Evolutionary conservation across 2,113 vertebrate species (phyloP).

Genomic region (Pardalotus punctatus): DNA sequence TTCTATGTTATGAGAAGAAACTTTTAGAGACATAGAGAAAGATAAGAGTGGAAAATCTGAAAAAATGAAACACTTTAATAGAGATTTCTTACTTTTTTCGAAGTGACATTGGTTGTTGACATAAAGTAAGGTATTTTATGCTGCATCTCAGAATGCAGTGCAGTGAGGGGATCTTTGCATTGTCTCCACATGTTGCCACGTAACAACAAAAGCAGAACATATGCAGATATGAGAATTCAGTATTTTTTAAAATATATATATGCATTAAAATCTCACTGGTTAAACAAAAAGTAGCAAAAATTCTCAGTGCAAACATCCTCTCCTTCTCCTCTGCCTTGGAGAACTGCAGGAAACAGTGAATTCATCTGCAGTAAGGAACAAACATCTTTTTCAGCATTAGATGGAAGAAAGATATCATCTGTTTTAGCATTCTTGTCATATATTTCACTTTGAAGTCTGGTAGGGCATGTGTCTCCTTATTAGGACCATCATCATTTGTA

Average conservation of each 20-base stretch:
- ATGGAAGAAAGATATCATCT: neutral
- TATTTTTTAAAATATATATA: neutral
- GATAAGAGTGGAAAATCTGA: neutral
- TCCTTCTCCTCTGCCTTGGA: neutral
- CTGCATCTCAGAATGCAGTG: neutral
- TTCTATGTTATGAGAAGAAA: neutral
- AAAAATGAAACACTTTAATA: neutral
- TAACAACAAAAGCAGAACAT: neutral
- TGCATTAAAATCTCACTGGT: neutral
- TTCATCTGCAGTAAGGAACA: neutral
- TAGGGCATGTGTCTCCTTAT: slow-evolving; percentile 10
- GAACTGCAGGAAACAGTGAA: neutral
- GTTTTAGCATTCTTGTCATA: slow-evolving; percentile 8
- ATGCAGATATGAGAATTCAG: neutral
- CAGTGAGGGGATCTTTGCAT: neutral
- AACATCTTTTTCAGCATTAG: neutral
- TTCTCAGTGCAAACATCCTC: neutral
- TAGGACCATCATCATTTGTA: slow-evolving; percentile 47
- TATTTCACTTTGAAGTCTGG: neutral
- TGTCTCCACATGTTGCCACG: neutral
- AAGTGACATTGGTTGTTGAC: neutral
- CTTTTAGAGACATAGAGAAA: neutral
- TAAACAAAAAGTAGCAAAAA: neutral
- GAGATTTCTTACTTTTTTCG: neutral
- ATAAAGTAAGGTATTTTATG: neutral